Percentiles rank a stretch among this genome's conserved stretches.
Evolutionary conservation across 2,113 vertebrate species (phyloP).

Genomic region (Bos javanicus): DNA sequence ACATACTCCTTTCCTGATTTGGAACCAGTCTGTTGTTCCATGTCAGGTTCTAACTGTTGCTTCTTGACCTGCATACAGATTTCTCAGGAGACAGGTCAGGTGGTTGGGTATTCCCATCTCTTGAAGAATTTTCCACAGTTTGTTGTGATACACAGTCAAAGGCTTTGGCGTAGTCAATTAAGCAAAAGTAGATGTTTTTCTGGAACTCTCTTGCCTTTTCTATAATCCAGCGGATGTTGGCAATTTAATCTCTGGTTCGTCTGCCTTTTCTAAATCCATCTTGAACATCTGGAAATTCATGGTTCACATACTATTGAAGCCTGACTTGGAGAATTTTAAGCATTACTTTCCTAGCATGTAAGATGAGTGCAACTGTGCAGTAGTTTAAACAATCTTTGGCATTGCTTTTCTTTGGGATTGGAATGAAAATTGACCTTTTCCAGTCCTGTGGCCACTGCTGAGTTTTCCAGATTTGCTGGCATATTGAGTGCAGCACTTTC

Average conservation of each 20-base stretch:
- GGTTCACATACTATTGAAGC: neutral
- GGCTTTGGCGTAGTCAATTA: accelerated
- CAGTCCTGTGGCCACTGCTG: neutral
- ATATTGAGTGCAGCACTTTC: neutral
- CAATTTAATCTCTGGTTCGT: neutral
- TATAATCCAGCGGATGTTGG: neutral
- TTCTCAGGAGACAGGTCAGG: neutral
- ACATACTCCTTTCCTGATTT: neutral
- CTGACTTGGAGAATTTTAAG: neutral
- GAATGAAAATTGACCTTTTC: neutral
- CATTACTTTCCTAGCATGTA: neutral
- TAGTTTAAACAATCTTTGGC: neutral
- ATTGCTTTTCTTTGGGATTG: neutral
- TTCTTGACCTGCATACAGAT: neutral
- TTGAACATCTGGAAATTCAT: neutral
- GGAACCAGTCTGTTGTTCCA: neutral
- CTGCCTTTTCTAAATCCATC: neutral
- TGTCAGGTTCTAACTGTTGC: neutral
- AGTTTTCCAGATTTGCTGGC: neutral
- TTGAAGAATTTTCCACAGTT: neutral
- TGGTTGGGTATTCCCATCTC: neutral
- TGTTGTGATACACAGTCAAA: neutral
- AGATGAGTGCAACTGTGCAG: neutral
- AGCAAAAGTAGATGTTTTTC: neutral
- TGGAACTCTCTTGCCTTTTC: neutral